phyloP scores from a whole-genome alignment of 2,888 invertebrate species.

The Serrognathus titanus region DNA sequence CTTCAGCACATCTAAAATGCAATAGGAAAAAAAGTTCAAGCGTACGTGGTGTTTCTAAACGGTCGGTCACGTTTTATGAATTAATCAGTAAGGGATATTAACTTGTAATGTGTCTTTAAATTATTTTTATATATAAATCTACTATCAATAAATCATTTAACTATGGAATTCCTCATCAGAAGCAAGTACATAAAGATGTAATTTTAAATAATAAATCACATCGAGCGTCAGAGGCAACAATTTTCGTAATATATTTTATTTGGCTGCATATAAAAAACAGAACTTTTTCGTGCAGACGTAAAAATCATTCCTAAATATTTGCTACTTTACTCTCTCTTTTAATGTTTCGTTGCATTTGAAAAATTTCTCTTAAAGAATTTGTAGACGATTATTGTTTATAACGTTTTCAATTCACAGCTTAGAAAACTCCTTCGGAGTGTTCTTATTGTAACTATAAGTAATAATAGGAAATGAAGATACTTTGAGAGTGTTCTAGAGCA shows the following conservation, averaged over 20 bases:
- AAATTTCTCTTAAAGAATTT: too few species aligned
- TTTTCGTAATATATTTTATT: background rate
- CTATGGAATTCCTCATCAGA: background rate
- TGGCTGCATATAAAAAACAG: background rate
- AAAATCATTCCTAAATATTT: too few species aligned
- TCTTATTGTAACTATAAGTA: too few species aligned
- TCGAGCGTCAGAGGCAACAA: background rate
- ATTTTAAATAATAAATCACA: conserved; percentile 1
- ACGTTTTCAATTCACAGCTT: too few species aligned
- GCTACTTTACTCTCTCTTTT: too few species aligned
- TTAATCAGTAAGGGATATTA: conserved; percentile 11
- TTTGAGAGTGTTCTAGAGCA: too few species aligned
- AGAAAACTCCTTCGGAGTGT: too few species aligned
- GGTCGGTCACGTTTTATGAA: conserved; percentile 6
- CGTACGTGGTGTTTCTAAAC: background rate
- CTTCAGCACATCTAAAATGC: background rate
- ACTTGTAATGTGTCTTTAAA: conserved; percentile 8
- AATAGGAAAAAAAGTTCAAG: background rate
- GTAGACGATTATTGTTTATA: too few species aligned
- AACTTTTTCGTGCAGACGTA: background rate
- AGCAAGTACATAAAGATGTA: background rate
- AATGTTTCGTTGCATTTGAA: too few species aligned
- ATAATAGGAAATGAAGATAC: too few species aligned
- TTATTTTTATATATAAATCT: conserved; percentile 5
- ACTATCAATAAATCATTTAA: conserved; percentile 4